Conservation (phyloP, 2,113 vertebrate species). For the Nothobranchius kuhntae region DNA sequence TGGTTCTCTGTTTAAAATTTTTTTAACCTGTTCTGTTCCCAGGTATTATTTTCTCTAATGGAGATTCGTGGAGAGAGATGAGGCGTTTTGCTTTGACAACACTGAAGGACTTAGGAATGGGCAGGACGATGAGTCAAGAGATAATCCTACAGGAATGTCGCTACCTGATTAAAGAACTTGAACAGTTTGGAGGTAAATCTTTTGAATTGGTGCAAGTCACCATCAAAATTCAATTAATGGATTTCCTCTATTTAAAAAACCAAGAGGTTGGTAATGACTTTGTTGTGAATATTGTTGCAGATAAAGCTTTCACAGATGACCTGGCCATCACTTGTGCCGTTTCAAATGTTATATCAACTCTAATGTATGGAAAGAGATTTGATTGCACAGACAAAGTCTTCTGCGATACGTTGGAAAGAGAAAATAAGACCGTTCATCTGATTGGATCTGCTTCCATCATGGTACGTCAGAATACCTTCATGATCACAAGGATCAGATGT, state of each 20-base stretch:
- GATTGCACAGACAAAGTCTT: constrained; percentile 68
- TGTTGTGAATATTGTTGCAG: constrained; percentile 18
- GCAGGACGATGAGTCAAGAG: constrained; percentile 60
- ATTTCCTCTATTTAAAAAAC: too few relatives aligned
- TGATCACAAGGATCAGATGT: too few relatives aligned
- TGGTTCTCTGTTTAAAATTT: neutral
- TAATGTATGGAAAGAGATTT: constrained; percentile 73
- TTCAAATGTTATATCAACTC: constrained; percentile 71
- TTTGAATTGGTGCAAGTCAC: neutral
- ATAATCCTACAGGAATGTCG: constrained; percentile 66
- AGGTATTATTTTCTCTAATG: constrained; percentile 68
- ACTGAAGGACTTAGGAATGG: constrained; percentile 59
- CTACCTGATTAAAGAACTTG: constrained; percentile 53
- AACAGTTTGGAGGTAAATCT: constrained; percentile 59
- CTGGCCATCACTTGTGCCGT: constrained; percentile 46
- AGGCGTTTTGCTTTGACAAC: constrained; percentile 66
- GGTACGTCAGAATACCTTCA: constrained; percentile 29
- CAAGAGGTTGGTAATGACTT: too few relatives aligned
- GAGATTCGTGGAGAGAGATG: constrained; percentile 70
- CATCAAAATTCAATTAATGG: too few relatives aligned
- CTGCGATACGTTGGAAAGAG: constrained; percentile 26
- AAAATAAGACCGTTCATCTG: constrained; percentile 10
- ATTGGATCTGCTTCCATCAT: constrained; percentile 35
- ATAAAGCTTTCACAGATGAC: constrained; percentile 58
- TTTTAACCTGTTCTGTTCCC: neutral